Evolutionary conservation across 2,888 invertebrate species (phyloP).

Genomic region (Lepidocyrtinus sp.): DNA sequence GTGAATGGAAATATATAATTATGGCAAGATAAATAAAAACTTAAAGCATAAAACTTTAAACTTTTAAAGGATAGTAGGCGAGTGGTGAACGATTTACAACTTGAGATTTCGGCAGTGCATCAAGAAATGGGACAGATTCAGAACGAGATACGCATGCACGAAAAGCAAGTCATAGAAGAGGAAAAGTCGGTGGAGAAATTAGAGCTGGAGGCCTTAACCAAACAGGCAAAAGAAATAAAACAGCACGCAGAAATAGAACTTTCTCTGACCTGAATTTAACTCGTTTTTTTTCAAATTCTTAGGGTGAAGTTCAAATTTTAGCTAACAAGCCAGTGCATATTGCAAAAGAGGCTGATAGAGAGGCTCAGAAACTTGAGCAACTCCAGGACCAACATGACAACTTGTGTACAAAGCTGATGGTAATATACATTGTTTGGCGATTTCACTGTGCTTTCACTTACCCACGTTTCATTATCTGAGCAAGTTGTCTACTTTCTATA

Average conservation of each 20-base stretch:
- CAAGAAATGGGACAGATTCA: conserved; percentile 66
- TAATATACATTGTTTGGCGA: background rate
- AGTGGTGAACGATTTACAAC: conserved; percentile 63
- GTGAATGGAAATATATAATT: background rate
- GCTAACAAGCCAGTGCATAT: conserved; percentile 65
- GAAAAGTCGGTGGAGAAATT: conserved; percentile 63
- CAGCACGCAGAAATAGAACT: too few relatives aligned
- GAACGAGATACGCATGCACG: conserved; percentile 57
- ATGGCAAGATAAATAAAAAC: background rate
- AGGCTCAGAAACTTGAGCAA: conserved; percentile 65
- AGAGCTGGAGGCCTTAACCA: conserved; percentile 66
- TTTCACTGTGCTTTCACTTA: too few relatives aligned
- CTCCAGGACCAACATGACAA: conserved; percentile 58
- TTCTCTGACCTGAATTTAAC: background rate
- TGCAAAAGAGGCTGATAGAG: conserved; percentile 66
- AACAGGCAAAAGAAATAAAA: conserved; percentile 59
- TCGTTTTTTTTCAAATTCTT: background rate
- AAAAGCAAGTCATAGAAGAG: conserved; percentile 60
- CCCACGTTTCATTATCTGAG: too few relatives aligned
- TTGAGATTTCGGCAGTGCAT: conserved; percentile 61
- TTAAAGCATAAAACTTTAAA: background rate
- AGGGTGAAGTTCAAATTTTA: conserved; percentile 65
- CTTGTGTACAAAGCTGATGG: conserved; percentile 46
- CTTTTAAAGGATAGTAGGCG: conserved; percentile 53
- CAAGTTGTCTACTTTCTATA: too few relatives aligned